These are phyloP conservation scores for Atractosteus spatula DNA, from an alignment of 2,113 vertebrate genomes.

Conservation along the genomic window DNA sequence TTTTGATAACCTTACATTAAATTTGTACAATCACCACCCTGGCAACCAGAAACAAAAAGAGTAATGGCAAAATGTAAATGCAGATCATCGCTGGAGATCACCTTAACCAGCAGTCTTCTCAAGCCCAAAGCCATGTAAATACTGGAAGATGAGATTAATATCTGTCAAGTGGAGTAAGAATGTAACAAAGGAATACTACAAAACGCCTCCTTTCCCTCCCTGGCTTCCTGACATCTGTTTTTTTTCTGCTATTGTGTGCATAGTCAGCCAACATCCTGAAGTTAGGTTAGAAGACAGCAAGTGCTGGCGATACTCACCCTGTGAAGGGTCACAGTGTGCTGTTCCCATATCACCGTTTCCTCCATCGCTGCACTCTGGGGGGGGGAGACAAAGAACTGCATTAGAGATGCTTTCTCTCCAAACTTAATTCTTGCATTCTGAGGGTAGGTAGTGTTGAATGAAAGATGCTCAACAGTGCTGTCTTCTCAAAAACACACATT, in stretches of 20 bases:
- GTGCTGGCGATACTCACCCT: slow-evolving; percentile 75
- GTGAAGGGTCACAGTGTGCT: slow-evolving; percentile 98
- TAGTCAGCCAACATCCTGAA: slow-evolving; percentile 73
- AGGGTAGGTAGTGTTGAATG: no score
- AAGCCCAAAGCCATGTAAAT: no score
- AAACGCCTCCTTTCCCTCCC: slow-evolving; percentile 66
- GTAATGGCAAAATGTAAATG: no score
- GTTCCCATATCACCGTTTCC: slow-evolving; percentile 99
- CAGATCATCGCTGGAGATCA: no score
- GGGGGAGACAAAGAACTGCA: slow-evolving; percentile 19
- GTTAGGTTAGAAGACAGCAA: slow-evolving; percentile 44
- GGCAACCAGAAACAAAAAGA: no score
- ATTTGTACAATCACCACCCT: no score
- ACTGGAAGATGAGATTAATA: background rate
- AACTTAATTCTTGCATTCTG: no score
- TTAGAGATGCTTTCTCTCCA: no score
- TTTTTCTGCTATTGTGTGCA: slow-evolving; percentile 75
- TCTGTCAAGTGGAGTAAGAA: background rate
- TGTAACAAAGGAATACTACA: slow-evolving; percentile 52
- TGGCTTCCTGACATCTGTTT: slow-evolving; percentile 88
- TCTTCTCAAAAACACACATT: no score
- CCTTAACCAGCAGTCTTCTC: no score
- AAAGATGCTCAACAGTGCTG: no score
- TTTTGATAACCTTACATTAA: no score
- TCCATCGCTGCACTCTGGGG: slow-evolving; percentile 94